Conservation (phyloP, 2,113 vertebrate genomes). For the Oostethus manadensis region DNA sequence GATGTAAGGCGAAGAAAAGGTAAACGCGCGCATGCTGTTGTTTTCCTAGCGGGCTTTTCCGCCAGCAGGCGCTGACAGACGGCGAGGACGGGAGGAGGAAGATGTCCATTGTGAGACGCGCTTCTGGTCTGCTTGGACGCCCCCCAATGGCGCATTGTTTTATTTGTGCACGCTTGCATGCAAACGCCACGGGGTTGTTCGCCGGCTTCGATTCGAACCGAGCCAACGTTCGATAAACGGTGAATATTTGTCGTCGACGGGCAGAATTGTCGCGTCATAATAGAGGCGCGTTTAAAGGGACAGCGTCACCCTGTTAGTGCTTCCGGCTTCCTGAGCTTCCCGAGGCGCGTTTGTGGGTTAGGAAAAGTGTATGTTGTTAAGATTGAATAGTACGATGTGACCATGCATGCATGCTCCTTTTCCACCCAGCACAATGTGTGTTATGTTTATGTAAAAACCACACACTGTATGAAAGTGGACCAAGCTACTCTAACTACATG, state of each 20-base stretch:
- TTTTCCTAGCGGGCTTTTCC: slow-evolving; percentile 9
- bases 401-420: background rate
- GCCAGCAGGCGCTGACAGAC: slow-evolving; percentile 47
- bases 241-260: slow-evolving; percentile 47
- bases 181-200: too few species aligned
- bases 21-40: slow-evolving; percentile 67
- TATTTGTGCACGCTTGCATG: too few species aligned
- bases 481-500: too few species aligned
- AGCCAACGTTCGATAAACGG: slow-evolving; percentile 20
- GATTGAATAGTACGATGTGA: too few species aligned
- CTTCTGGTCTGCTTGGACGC: slow-evolving; percentile 28
- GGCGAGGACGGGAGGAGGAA: slow-evolving; percentile 63
- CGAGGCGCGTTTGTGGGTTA: background rate
- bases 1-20: slow-evolving; percentile 50
- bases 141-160: background rate
- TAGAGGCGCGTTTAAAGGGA: slow-evolving; percentile 70
- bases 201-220: slow-evolving; percentile 1
- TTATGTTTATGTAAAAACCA: too few species aligned
- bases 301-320: slow-evolving; percentile 45
- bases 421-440: background rate
- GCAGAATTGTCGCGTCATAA: slow-evolving; percentile 24
- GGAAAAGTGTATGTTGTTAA: background rate
- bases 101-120: slow-evolving; percentile 68
- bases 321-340: slow-evolving; percentile 40
- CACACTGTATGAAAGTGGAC: too few species aligned